Conservation (phyloP, 2,797 vertebrate species). For the Paratrypauchen microcephalus region DNA sequence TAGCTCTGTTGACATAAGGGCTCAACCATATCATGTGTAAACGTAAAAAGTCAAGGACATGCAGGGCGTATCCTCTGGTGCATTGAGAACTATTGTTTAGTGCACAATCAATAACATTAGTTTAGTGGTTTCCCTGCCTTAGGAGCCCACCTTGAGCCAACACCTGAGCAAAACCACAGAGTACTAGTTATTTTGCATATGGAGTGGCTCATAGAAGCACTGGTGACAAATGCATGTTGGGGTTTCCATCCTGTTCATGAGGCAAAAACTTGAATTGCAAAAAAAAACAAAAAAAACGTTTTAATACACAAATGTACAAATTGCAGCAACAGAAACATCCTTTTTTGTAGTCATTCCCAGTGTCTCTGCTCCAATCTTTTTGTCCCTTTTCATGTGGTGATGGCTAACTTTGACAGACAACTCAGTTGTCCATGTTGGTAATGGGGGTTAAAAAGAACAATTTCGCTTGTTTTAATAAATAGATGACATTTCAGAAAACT, state of each 20-base stretch:
- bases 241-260: too few relatives aligned
- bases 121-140: constrained; percentile 23
- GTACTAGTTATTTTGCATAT: not conserved
- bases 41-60: constrained; percentile 36
- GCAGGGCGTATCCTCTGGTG: constrained; percentile 47
- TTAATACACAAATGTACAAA: not conserved
- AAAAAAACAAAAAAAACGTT: not conserved
- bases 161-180: constrained; percentile 31
- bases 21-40: constrained; percentile 38
- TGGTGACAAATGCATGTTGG: too few relatives aligned
- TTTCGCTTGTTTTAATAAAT: constrained; percentile 12
- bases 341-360: constrained; percentile 15
- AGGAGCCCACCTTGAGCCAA: constrained; percentile 51
- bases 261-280: not conserved
- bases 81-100: constrained; percentile 50
- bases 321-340: not conserved
- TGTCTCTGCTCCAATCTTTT: constrained; percentile 8
- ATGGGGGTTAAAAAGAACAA: constrained; percentile 3
- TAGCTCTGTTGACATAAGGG: constrained; percentile 42
- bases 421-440: not conserved
- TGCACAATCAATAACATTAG: constrained; percentile 32
- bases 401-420: not conserved
- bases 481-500: constrained; percentile 48
- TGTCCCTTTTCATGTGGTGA: constrained; percentile 6
- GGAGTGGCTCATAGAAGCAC: not conserved